A percentile compares a stretch with the other conserved stretches of the same genome.
phyloP scores from a whole-genome alignment of 1,140 invertebrate species.

The Phthorimaea operculella region DNA sequence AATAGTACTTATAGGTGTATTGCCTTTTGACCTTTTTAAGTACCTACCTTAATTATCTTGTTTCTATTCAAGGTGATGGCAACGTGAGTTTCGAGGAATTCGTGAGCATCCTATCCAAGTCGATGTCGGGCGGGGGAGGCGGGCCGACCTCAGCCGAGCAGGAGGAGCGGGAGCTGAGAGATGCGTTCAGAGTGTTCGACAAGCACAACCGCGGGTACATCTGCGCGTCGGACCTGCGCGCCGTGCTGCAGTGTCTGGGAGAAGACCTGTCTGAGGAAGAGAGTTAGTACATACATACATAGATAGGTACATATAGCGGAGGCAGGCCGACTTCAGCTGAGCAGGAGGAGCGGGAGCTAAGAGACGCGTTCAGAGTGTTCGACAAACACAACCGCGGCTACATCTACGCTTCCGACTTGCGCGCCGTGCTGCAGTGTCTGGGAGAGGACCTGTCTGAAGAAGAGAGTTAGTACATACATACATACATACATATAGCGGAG shows the following conservation, averaged over 20 bases:
- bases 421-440: slow-evolving; percentile 85
- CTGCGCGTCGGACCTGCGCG: slow-evolving; percentile 83
- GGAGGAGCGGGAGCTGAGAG: slow-evolving; percentile 86
- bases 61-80: slow-evolving; percentile 91
- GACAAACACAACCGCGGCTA: slow-evolving; percentile 89
- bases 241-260: slow-evolving; percentile 85
- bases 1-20: too few species aligned
- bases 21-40: too few species aligned
- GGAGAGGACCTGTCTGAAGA: slow-evolving; percentile 88
- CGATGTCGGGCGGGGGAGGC: slow-evolving; percentile 72
- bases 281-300: slow-evolving; percentile 76
- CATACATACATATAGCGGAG: too few species aligned
- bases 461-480: slow-evolving; percentile 83
- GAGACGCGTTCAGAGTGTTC: slow-evolving; percentile 88
- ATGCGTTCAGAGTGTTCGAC: slow-evolving; percentile 89
- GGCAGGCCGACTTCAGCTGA: slow-evolving; percentile 69
- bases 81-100: slow-evolving; percentile 94
- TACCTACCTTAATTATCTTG: too few species aligned
- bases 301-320: too few species aligned
- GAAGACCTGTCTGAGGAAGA: slow-evolving; percentile 89
- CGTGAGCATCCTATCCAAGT: slow-evolving; percentile 90
- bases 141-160: slow-evolving; percentile 72
- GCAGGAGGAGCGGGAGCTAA: slow-evolving; percentile 86
- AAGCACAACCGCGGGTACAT: slow-evolving; percentile 90
- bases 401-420: slow-evolving; percentile 84